Evolutionary conservation across 1,140 invertebrate species (phyloP), one percentile per base, ranked within the genome.

Genomic region (Bombus fervidus): DNA sequence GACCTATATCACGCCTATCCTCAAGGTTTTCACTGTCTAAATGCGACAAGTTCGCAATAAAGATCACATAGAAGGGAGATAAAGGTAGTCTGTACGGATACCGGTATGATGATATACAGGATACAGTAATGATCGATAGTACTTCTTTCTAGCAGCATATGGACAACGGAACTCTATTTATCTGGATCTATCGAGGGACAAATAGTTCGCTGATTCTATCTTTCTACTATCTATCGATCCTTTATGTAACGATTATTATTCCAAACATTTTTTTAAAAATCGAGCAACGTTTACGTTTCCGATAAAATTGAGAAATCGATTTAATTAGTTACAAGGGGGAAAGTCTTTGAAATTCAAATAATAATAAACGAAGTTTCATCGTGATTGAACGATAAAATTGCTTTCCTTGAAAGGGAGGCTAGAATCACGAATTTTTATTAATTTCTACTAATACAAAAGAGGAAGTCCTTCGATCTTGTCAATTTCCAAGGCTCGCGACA

Each of bases 401-500:
- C 1, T 59, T 3, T 62, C 0, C 59, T 8, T 57, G 59, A 13
- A 62, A n/a, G 4, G 3, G 2, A 62, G 28, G 2, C 47, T 8
- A 22, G 5, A 0, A 0, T 53, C 5, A 8, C 18, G 47, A 22
- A 53, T 53, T 53, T 53, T 53, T 53, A 53, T 53, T 53, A 22
- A 22, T 53, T 22, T 22, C 28, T 10, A 28, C 59, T 0, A 13
- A 0, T 3, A 62, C 28, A n/a, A 62, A 62, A n/a, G 47, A 80
- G 64, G 43, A 57, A 71, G 69, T 81, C 78, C 68, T 34, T 8
- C 25, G 37, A 22, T 64, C 59, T 83, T 66, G 76, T 66, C 72
- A 53, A 83, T 83, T 68, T 74, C 69, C 71, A 62, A 73, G 69
- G 39, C 72, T n/a, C 71, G 71, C 22, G 9, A 64, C 53, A 34